Conservation (phyloP, 2,888 invertebrate genomes). For the Colletes collaris region DNA sequence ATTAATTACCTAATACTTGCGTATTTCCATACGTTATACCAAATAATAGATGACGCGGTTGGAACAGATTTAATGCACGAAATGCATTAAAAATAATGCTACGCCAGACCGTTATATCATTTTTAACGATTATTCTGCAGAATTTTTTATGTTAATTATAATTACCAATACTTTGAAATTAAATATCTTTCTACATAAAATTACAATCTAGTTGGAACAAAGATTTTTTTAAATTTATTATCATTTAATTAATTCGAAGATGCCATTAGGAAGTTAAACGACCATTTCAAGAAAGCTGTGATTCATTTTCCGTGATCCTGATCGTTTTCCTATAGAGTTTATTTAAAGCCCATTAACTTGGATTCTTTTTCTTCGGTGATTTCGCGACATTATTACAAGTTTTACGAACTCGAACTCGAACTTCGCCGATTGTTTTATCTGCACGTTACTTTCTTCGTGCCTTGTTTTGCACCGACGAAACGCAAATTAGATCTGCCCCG, state of each 20-base stretch:
- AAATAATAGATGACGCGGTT: not conserved
- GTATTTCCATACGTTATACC: too few species aligned
- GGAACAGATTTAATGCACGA: not conserved
- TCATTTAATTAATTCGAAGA: not conserved
- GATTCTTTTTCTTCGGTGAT: not conserved
- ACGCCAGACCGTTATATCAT: too few species aligned
- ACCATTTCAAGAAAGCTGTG: not conserved
- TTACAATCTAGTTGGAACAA: too few species aligned
- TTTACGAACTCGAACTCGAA: not conserved
- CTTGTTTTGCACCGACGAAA: not conserved
- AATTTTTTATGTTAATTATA: not conserved
- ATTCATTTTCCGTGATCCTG: slow-evolving; percentile 5
- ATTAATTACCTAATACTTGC: not conserved
- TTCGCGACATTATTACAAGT: not conserved
- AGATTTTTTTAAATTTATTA: not conserved
- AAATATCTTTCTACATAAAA: not conserved
- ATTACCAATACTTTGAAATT: not conserved
- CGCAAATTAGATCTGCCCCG: not conserved
- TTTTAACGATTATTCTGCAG: not conserved
- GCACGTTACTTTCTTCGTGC: not conserved
- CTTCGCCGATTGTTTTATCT: not conserved
- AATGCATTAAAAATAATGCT: not conserved
- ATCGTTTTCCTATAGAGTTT: slow-evolving; percentile 21
- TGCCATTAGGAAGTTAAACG: not conserved
- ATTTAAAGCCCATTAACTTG: slow-evolving; percentile 9